Percentiles rank a stretch among this genome's conserved stretches.
Conservation (phyloP, 2,797 vertebrate species). For the Falco peregrinus region DNA sequence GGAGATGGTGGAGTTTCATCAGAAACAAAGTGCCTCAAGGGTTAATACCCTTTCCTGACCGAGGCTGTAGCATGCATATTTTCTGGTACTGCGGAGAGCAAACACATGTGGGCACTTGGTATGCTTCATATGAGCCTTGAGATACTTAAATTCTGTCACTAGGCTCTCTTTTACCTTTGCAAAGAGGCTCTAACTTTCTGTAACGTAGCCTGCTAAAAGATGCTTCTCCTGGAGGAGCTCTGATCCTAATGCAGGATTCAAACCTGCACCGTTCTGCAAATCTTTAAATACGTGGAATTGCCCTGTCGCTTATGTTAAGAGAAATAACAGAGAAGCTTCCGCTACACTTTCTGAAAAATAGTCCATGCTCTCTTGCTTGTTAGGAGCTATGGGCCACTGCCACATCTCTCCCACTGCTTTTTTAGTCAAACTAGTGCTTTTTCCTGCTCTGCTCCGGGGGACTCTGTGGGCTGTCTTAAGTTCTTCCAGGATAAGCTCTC, state of each 20-base stretch:
- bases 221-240: neutral
- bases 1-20: neutral
- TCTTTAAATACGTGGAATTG: neutral
- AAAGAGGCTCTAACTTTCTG: neutral
- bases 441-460: neutral
- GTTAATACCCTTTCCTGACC: neutral
- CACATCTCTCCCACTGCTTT: neutral
- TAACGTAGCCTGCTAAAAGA: neutral
- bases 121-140: neutral
- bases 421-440: neutral
- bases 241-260: neutral
- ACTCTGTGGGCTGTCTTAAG: neutral
- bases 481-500: conserved; percentile 11
- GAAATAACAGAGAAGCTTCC: neutral
- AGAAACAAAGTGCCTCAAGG: neutral
- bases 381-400: neutral
- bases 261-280: neutral
- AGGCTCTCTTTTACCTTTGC: neutral
- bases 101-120: neutral
- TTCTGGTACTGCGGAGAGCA: neutral
- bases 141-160: neutral
- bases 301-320: neutral
- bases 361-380: neutral
- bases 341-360: neutral
- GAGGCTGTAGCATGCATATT: neutral